Evolutionary conservation across 92 coral and sea anemone genomes (phyloP).

Genomic region (Siderastrea siderea): DNA sequence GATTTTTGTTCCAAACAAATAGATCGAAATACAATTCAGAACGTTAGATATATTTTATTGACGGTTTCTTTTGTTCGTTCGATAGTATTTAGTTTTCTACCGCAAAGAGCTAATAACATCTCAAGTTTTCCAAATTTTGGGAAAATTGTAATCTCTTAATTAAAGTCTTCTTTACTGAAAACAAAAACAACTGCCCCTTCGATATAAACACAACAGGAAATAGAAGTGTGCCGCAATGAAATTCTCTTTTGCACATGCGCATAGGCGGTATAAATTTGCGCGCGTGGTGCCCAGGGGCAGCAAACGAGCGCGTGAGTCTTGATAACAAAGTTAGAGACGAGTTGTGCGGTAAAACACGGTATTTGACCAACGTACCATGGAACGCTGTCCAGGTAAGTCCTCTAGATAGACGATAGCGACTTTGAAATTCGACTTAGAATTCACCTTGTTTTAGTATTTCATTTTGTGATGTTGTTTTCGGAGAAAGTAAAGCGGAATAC

Average conservation of each 20-base stretch:
- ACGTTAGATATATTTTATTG: no score
- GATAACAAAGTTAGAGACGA: slow-evolving; percentile 27
- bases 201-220: neutral
- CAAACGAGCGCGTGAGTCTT: neutral
- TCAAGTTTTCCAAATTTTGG: no score
- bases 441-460: neutral
- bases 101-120: no score
- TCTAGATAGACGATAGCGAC: neutral
- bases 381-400: slow-evolving; percentile 8
- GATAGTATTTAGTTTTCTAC: no score
- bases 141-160: no score
- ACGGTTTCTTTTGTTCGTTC: no score
- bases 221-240: neutral
- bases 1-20: no score
- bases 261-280: neutral
- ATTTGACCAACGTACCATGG: neutral
- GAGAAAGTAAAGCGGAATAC: neutral
- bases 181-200: no score
- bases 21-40: no score
- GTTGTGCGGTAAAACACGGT: neutral
- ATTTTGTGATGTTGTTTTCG: neutral
- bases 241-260: slow-evolving; percentile 5
- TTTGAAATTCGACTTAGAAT: no score
- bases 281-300: neutral
- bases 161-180: no score